Evolutionary conservation across 2,797 vertebrate genomes (phyloP).

Genomic region (Chaunax sp.): DNA sequence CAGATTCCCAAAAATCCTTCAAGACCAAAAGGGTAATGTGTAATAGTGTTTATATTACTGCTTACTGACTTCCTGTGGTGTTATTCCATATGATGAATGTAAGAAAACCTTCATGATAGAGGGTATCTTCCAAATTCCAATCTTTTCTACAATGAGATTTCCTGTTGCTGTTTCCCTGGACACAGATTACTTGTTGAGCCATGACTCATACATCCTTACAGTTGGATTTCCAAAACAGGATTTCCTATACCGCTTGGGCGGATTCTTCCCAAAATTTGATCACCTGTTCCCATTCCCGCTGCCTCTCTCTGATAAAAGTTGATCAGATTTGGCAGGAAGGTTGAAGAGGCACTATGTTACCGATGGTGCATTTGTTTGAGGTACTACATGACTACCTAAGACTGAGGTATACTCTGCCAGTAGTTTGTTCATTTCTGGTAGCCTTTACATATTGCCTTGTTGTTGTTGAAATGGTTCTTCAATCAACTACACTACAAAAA

Average conservation of each 20-base stretch:
- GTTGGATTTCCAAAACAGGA: background rate
- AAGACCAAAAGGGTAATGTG: background rate
- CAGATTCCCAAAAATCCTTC: background rate
- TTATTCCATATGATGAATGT: background rate
- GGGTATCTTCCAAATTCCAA: background rate
- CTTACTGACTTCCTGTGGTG: background rate
- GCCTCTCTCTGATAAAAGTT: too few species aligned
- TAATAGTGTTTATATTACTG: background rate
- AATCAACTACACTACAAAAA: constrained; percentile 3
- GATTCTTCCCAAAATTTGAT: too few species aligned
- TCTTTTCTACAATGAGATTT: background rate
- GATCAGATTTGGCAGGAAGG: too few species aligned
- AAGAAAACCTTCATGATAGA: background rate
- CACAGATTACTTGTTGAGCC: background rate
- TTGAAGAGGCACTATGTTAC: too few species aligned
- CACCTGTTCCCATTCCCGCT: too few species aligned
- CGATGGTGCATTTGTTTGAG: too few species aligned
- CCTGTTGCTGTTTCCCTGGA: background rate
- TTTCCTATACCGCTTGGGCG: too few species aligned
- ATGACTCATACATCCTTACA: too few species aligned
- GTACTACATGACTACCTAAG: too few species aligned
- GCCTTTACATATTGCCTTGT: background rate
- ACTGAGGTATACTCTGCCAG: too few species aligned
- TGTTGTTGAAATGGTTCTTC: background rate
- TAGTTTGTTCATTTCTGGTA: too few species aligned